Percentiles rank a stretch among this genome's conserved stretches.
Evolutionary conservation across 2,797 vertebrate genomes (phyloP).

Genomic region (Alca torda): DNA sequence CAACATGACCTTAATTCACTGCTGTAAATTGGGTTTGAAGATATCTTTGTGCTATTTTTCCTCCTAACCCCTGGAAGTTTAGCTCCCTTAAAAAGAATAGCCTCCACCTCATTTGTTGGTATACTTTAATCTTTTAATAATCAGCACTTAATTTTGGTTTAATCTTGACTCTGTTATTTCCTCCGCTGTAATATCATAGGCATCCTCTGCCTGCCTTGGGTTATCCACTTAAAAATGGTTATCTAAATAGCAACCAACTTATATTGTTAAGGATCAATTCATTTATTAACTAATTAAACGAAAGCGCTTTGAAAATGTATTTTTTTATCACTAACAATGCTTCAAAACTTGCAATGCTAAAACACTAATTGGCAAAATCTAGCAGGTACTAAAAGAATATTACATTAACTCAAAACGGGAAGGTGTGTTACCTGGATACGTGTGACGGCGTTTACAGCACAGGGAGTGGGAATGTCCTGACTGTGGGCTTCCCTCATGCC

Average conservation of each 20-base stretch:
- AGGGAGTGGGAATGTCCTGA: not conserved
- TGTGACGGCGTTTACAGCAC: rapidly evolving
- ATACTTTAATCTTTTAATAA: not conserved
- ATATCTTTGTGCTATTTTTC: not conserved
- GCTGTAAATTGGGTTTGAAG: not conserved
- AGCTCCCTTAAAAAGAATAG: not conserved
- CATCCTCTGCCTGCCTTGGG: not conserved
- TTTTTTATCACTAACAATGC: not conserved
- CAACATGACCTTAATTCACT: not conserved
- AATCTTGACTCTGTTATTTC: not conserved
- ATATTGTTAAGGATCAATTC: not conserved
- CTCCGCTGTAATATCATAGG: not conserved
- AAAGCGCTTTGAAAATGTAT: not conserved
- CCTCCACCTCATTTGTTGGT: not conserved
- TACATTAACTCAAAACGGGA: not conserved
- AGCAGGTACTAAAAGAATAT: not conserved
- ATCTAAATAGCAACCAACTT: not conserved
- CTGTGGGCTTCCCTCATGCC: not conserved
- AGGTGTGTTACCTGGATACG: not conserved
- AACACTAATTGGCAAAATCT: not conserved
- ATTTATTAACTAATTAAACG: conserved; percentile 18
- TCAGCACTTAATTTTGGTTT: not conserved
- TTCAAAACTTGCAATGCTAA: not conserved
- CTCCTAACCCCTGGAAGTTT: not conserved
- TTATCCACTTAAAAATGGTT: not conserved